Evolutionary conservation across 2,888 invertebrate species (phyloP).

Genomic region (Agonum fuliginosum): DNA sequence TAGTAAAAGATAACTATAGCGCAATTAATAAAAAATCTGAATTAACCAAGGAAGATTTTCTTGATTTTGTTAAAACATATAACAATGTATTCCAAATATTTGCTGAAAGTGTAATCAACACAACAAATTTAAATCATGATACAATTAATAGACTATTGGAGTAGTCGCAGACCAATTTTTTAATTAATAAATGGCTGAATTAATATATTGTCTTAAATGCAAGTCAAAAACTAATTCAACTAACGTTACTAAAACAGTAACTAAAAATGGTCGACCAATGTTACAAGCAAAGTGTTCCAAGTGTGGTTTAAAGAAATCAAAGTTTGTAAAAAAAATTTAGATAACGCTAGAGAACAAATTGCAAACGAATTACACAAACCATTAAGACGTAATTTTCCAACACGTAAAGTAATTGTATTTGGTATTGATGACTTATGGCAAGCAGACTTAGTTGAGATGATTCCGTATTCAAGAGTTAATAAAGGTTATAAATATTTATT

Average conservation of each 20-base stretch:
- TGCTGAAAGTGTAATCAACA: neutral
- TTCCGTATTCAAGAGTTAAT: slow-evolving; percentile 66
- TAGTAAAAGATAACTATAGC: neutral
- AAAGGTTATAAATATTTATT: slow-evolving; percentile 67
- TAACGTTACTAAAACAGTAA: slow-evolving; percentile 13
- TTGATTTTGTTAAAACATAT: neutral
- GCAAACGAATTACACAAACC: no score
- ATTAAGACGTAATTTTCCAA: no score
- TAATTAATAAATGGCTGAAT: neutral
- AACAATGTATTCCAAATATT: neutral
- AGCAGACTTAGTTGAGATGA: slow-evolving; percentile 70
- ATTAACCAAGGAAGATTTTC: neutral
- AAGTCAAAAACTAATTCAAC: neutral
- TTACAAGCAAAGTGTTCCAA: neutral
- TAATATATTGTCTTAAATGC: slow-evolving; percentile 16
- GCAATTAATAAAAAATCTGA: neutral
- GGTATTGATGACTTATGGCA: slow-evolving; percentile 71
- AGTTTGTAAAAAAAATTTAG: slow-evolving; percentile 12
- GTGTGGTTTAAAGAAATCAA: slow-evolving; percentile 5
- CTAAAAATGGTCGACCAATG: neutral
- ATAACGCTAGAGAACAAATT: neutral
- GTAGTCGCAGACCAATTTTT: no score
- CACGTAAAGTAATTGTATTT: no score
- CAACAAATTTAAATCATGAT: neutral
- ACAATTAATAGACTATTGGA: neutral